Conservation (phyloP, 2,888 invertebrate species). For the Pollenia labialis region DNA sequence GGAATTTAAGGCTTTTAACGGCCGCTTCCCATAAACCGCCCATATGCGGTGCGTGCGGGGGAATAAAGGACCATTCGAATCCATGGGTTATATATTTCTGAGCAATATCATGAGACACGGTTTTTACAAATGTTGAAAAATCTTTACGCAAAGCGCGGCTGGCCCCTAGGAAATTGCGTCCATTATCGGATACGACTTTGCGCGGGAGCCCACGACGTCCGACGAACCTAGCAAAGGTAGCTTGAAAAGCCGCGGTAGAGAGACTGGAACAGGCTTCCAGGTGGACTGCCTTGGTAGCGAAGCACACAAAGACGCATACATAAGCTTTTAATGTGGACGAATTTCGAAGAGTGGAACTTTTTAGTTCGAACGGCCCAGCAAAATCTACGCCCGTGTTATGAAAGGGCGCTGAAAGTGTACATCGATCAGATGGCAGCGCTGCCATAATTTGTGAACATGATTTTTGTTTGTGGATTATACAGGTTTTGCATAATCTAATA, state of each 20-base stretch:
- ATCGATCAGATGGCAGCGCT: constrained; percentile 23
- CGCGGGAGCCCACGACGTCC: constrained; percentile 34
- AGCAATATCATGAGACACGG: background rate
- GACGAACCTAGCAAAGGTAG: no score
- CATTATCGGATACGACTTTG: constrained; percentile 2
- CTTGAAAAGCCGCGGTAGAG: no score
- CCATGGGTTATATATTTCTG: constrained; percentile 40
- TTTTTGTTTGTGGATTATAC: constrained; percentile 21
- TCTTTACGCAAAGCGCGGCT: background rate
- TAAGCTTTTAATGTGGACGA: no score
- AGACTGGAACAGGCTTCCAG: no score
- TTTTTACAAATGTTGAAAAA: background rate
- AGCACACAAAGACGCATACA: constrained; percentile 17
- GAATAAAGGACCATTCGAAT: constrained; percentile 52
- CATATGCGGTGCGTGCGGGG: constrained; percentile 59
- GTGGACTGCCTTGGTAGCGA: constrained; percentile 20
- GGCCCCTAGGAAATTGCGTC: constrained; percentile 3
- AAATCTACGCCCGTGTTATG: constrained; percentile 35
- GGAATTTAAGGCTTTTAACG: constrained; percentile 47
- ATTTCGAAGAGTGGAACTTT: background rate
- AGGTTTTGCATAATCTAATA: constrained; percentile 18
- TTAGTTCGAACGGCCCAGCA: constrained; percentile 21
- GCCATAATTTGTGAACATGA: constrained; percentile 29
- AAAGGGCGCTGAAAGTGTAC: constrained; percentile 3
- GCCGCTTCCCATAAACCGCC: constrained; percentile 54